These are phyloP conservation scores for Gallinago stenura DNA, from an alignment of 2,797 vertebrate species.

Conservation along the genomic window DNA sequence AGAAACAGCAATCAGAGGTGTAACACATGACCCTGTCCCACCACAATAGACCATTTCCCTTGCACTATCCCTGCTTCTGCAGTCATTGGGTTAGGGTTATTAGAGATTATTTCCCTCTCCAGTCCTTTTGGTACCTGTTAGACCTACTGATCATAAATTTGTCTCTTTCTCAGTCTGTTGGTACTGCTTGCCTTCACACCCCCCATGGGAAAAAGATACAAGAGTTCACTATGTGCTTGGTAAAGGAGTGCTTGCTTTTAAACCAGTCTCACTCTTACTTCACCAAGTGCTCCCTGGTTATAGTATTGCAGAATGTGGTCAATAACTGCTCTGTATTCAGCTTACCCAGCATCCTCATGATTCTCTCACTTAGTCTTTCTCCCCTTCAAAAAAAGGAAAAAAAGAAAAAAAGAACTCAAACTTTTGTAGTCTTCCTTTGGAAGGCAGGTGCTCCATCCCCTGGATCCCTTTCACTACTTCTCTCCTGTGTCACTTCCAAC, in stretches of 20 bases:
- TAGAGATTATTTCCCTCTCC: neutral
- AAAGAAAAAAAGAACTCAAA: neutral
- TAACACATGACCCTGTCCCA: neutral
- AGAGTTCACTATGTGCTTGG: neutral
- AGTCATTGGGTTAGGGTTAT: neutral
- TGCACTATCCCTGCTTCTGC: neutral
- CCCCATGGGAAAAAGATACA: neutral
- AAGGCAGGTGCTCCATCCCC: neutral
- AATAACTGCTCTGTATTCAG: neutral
- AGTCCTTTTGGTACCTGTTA: neutral
- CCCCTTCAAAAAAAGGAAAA: neutral
- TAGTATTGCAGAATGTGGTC: neutral
- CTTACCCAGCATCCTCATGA: neutral
- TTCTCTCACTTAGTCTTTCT: neutral
- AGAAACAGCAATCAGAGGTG: neutral
- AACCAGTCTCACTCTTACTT: neutral
- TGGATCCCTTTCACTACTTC: neutral
- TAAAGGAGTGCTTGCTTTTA: neutral
- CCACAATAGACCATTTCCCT: neutral
- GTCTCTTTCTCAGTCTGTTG: neutral
- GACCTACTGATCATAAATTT: neutral
- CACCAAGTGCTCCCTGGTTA: neutral
- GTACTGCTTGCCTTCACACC: neutral
- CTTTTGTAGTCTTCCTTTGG: neutral
- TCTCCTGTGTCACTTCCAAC: neutral